Evolutionary conservation across 2,113 vertebrate genomes (phyloP).

Genomic region (Scolopax mira): DNA sequence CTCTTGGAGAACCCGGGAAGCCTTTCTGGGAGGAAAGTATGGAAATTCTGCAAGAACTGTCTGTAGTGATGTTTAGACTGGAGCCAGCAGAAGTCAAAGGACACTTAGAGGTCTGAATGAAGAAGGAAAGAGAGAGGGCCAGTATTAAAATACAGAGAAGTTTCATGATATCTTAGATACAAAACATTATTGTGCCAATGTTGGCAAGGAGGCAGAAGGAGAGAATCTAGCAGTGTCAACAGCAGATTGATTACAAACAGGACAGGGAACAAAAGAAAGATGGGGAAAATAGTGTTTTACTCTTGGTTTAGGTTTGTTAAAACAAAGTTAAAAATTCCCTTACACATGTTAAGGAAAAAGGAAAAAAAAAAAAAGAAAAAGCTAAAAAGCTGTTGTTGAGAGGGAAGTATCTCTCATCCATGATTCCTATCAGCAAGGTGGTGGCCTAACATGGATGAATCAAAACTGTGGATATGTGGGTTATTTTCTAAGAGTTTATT

Average conservation of each 20-base stretch:
- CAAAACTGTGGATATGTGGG: not conserved
- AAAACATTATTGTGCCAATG: not conserved
- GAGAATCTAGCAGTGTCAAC: not conserved
- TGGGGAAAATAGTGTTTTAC: not conserved
- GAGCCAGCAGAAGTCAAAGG: not conserved
- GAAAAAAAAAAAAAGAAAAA: not conserved
- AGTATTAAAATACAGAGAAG: not conserved
- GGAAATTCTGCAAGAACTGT: not conserved
- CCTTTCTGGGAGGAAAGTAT: not conserved
- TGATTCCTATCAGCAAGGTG: not conserved
- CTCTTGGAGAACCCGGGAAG: not conserved
- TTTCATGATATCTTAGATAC: accelerated
- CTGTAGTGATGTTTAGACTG: not conserved
- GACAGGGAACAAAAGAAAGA: not conserved
- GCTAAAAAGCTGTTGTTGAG: not conserved
- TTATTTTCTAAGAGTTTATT: not conserved
- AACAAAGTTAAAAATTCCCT: not conserved
- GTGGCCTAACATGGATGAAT: not conserved
- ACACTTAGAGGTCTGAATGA: slow-evolving; percentile 27
- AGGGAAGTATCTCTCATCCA: not conserved
- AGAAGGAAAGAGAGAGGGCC: not conserved
- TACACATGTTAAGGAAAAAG: not conserved
- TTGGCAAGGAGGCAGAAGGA: not conserved
- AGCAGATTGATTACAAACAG: not conserved
- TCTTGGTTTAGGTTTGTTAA: not conserved